phyloP scores from a whole-genome alignment of 1,140 invertebrate genomes.

The Phenacoccus solenopsis region DNA sequence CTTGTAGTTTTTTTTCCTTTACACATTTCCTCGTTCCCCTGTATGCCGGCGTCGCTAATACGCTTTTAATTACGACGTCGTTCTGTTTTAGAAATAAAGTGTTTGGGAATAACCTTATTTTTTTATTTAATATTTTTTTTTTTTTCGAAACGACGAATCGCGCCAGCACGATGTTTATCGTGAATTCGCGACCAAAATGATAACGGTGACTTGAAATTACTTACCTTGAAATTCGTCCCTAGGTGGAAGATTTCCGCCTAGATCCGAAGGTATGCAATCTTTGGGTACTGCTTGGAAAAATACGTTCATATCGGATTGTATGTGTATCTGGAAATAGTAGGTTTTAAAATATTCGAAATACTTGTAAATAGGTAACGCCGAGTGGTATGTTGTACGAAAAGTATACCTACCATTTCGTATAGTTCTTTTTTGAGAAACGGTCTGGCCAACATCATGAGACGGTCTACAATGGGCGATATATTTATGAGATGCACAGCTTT shows the following conservation, averaged over 20 bases:
- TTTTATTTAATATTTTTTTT: neutral
- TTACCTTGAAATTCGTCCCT: constrained; percentile 22
- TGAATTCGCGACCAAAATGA: neutral
- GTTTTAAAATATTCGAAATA: neutral
- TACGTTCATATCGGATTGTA: constrained; percentile 24
- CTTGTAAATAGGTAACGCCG: neutral
- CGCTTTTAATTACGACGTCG: no score
- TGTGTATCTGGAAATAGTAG: constrained; percentile 24
- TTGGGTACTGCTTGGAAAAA: constrained; percentile 24
- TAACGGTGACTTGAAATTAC: neutral
- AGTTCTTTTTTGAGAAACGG: constrained; percentile 24
- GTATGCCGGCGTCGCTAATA: no score
- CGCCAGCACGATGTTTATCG: neutral
- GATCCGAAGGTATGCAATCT: constrained; percentile 25
- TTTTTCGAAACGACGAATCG: neutral
- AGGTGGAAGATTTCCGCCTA: constrained; percentile 22
- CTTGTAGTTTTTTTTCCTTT: no score
- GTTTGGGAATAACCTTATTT: no score
- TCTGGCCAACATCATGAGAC: constrained; percentile 17
- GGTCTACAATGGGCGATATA: constrained; percentile 19
- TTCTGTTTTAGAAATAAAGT: no score
- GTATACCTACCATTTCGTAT: constrained; percentile 22
- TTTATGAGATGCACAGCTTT: constrained; percentile 22
- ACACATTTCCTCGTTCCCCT: no score
- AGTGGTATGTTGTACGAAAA: neutral